Base-by-base conservation (phyloP, 2,113 vertebrate species). In the Leucopternis melanops region DNA sequence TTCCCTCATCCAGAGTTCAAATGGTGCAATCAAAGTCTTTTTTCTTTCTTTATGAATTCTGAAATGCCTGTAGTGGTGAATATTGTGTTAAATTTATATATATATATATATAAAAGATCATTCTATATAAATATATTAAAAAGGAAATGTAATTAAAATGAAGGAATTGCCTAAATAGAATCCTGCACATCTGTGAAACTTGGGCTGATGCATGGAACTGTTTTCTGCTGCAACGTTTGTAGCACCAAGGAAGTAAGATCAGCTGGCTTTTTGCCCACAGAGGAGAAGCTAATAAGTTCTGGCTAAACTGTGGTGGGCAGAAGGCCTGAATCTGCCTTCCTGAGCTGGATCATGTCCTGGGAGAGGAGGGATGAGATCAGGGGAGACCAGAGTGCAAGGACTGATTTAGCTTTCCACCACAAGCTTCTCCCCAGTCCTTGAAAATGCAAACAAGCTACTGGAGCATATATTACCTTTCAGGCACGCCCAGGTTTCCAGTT, bases 81-180 rank as follows among this genome's bases (percentile, higher is more conserved):
- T 95, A 82, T 80, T 90, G 84, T 92, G 83, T 38, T 45, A 88
- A 95, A 66, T 87, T 90, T 95, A 0, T 95, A n/a, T 88, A 84
- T 90, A 84, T 87, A 85, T 91, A 95, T 91, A 83, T 70, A 90
- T 18, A 81, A 13, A 95, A 95, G 91, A 94, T 89, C 69, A 62
- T 89, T 95, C 49, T 97, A 82, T 97, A 89, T 96, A 94, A 95
- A 93, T 93, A 86, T 95, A 90, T 97, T 92, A 90, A 94, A 95
- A 95, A 82, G 32, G 42, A 95, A 91, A 57, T 94, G 86, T 91
- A 95, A 97, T 97, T 95, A 94, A 95, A 92, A 84, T 84, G 49
- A 95, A 97, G 81, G 54, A 93, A 74, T 81, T 82, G 31, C 81
- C 59, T 86, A 70, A 93, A 71, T 18, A 93, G 83, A 90, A 80